A percentile compares a stretch with the other conserved stretches of the same genome.
Evolutionary conservation across 2,888 invertebrate genomes (phyloP).

Genomic region (Torymus auratus): DNA sequence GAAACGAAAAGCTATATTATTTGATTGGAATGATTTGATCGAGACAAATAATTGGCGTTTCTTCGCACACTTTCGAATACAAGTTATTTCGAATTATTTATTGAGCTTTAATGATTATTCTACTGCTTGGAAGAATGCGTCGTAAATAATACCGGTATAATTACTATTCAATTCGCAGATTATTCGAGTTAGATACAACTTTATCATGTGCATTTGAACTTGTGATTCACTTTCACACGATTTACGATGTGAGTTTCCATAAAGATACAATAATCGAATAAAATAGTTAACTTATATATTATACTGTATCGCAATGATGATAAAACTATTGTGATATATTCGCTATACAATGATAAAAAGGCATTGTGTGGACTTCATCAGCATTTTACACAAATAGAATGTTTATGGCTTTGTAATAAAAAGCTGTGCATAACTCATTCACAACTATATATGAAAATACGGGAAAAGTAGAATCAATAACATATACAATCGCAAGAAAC

Average conservation of each 20-base stretch:
- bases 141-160: background rate
- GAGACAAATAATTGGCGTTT: no score
- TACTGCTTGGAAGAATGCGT: background rate
- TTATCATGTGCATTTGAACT: no score
- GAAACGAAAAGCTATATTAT: background rate
- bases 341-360: background rate
- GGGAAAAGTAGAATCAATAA: slow-evolving; percentile 7
- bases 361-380: slow-evolving; percentile 2
- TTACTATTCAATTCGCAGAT: no score
- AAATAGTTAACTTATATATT: slow-evolving; percentile 1
- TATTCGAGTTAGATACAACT: no score
- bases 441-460: background rate
- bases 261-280: background rate
- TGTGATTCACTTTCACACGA: no score
- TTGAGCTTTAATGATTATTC: slow-evolving; percentile 23
- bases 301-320: slow-evolving; percentile 5
- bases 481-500: slow-evolving; percentile 3
- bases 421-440: background rate
- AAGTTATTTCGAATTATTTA: slow-evolving; percentile 17
- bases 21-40: background rate
- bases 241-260: no score
- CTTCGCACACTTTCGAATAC: background rate
- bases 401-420: background rate
- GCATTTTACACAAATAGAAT: background rate
- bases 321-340: slow-evolving; percentile 35